A percentile compares a stretch with the other conserved stretches of the same genome.
These are phyloP conservation scores for Stomorhina lunata DNA, from an alignment of 2,888 invertebrate genomes.

Conservation along the genomic window DNA sequence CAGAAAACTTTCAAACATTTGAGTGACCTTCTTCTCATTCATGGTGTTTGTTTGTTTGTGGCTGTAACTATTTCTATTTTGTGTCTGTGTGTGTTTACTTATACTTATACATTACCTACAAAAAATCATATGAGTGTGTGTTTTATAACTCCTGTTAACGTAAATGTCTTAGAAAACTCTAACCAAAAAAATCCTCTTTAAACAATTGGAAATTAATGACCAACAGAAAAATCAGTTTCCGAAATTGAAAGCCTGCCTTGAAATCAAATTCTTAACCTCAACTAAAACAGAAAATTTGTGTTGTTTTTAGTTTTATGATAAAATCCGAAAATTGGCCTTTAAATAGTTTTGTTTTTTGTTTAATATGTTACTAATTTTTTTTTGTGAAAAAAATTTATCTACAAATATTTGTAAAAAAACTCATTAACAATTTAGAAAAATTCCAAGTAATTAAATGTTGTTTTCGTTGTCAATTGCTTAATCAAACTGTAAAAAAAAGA, in stretches of 20 bases:
- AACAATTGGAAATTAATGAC: slow-evolving; percentile 8
- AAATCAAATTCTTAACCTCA: background rate
- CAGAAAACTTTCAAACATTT: slow-evolving; percentile 11
- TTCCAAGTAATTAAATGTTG: slow-evolving; percentile 56
- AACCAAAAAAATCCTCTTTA: background rate
- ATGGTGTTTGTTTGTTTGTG: slow-evolving; percentile 17
- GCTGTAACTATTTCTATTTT: slow-evolving; percentile 31
- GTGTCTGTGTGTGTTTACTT: slow-evolving; percentile 24
- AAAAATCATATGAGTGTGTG: slow-evolving; percentile 27
- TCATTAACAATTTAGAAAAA: too few relatives aligned
- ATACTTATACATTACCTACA: too few relatives aligned
- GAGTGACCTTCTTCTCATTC: slow-evolving; percentile 40
- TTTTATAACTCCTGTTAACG: slow-evolving; percentile 4
- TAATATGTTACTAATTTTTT: background rate
- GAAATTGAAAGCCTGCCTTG: slow-evolving; percentile 12
- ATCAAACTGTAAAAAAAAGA: slow-evolving; percentile 45
- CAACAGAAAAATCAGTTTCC: background rate
- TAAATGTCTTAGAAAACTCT: slow-evolving; percentile 7
- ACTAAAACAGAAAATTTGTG: background rate
- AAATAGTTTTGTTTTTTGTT: background rate
- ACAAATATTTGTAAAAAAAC: slow-evolving; percentile 4
- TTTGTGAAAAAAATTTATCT: background rate
- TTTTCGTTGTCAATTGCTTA: slow-evolving; percentile 64
- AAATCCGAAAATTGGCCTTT: background rate
- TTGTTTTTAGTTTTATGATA: slow-evolving; percentile 1